Evolutionary conservation across 2,888 invertebrate genomes (phyloP).

Genomic region (Alviniconcha strummeri): DNA sequence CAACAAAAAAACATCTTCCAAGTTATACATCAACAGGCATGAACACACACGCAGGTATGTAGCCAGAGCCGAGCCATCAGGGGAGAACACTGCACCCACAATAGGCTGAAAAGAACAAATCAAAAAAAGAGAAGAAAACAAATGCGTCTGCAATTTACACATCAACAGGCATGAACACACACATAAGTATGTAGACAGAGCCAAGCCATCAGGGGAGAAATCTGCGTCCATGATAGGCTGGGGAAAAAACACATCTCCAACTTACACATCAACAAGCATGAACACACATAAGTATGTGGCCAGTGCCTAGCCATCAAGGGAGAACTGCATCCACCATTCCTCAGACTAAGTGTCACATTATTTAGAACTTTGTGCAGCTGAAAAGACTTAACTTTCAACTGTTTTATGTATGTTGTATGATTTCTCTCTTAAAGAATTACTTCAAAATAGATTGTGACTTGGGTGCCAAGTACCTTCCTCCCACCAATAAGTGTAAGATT

Average conservation of each 20-base stretch:
- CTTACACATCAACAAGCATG: background rate
- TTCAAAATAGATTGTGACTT: too few relatives aligned
- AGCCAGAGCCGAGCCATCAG: slow-evolving; percentile 95
- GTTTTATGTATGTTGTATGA: too few relatives aligned
- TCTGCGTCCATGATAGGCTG: slow-evolving; percentile 87
- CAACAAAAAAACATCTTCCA: background rate
- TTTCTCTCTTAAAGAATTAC: too few relatives aligned
- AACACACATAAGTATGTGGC: slow-evolving; percentile 78
- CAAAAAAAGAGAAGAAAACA: background rate
- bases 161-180: background rate
- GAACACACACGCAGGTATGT: slow-evolving; percentile 74
- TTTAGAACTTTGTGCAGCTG: too few relatives aligned
- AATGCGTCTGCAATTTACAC: background rate
- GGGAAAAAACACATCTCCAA: background rate
- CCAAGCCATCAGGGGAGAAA: slow-evolving; percentile 95
- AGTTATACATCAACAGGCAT: background rate
- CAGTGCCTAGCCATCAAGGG: slow-evolving; percentile 95
- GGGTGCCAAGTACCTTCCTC: too few relatives aligned
- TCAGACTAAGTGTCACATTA: too few relatives aligned
- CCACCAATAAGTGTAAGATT: too few relatives aligned
- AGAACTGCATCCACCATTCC: slow-evolving; percentile 89
- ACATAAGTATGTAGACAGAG: slow-evolving; percentile 82
- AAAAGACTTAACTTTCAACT: too few relatives aligned
- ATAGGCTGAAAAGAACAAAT: slow-evolving; percentile 76
- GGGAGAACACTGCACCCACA: slow-evolving; percentile 91